Base-by-base conservation (phyloP, 2,888 invertebrate species). In the Erynnis tages region DNA sequence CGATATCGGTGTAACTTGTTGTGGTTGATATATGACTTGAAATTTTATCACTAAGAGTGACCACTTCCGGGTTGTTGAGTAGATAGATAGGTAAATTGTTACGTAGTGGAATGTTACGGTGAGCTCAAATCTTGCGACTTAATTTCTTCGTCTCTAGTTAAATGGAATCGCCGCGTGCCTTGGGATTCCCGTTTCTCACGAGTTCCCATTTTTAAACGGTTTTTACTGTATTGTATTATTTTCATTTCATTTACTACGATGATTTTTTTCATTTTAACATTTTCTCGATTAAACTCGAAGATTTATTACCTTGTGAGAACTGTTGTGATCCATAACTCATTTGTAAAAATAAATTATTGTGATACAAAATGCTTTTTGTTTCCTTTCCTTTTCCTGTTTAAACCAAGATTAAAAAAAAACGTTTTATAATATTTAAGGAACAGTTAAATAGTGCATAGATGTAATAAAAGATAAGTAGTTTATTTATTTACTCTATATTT, bases 291-390 rank as follows among this genome's bases (percentile, higher is more conserved):
- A 63, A 79, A 77, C 76, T 74, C 68, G 74, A 76, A 71, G 69
- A 74, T 73, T 70, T 66, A 61, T 74, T 74, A 73, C 78, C 71
- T 80, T 80, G 79, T 81, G 78, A 79, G 79, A 84, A 76, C 79
- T 84, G 82, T 84, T 84, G 84, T 86, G 85, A 85, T 79, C 80
- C 78, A 77, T 84, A 79, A 82, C 79, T 84, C 82, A 81, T 84
- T 89, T 89, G 89, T 90, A 87, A 87, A 85, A 90, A 90, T 90
- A 89, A 90, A 90, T 90, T 90, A 90, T 90, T 90, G 90, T 89
- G 90, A 90, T 90, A 90, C 76, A 88, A 79, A 67, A 66, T 16
- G n/a, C 16, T 55, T 63, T 61, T 10, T 34, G 14, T 35, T 59
- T 63, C 69, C 69, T 58, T 54, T 50, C 38, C 55, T 63, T 30